These are phyloP conservation scores for Encarsia formosa DNA, from an alignment of 2,888 invertebrate species.

Conservation along the genomic window DNA sequence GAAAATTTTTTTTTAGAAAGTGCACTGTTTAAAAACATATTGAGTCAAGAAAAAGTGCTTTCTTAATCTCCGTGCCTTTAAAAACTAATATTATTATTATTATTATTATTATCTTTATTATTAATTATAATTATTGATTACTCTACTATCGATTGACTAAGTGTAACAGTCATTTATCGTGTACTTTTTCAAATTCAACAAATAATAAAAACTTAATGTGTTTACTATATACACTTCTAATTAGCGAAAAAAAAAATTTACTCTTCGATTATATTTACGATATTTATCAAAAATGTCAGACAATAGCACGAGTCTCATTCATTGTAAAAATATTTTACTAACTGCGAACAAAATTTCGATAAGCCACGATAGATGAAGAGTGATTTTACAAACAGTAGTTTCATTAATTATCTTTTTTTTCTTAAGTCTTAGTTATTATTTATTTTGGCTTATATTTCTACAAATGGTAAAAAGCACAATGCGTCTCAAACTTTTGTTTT, in stretches of 20 bases:
- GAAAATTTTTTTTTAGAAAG: constrained; percentile 26
- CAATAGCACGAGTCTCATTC: constrained; percentile 4
- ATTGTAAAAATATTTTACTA: constrained; percentile 1
- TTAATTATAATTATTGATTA: constrained; percentile 7
- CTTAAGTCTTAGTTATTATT: not conserved
- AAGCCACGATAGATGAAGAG: constrained; percentile 8
- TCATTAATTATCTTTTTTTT: not conserved
- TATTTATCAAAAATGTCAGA: constrained; percentile 7
- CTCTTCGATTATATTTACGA: constrained; percentile 4
- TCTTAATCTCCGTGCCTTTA: constrained; percentile 47
- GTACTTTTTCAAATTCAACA: constrained; percentile 15
- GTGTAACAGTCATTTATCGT: constrained; percentile 18
- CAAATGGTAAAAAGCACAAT: constrained; percentile 11
- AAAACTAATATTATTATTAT: constrained; percentile 25
- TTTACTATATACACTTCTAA: constrained; percentile 7
- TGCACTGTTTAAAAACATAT: constrained; percentile 24
- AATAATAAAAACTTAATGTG: constrained; percentile 8
- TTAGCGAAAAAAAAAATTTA: constrained; percentile 2
- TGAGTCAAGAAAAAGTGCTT: constrained; percentile 40
- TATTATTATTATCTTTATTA: constrained; percentile 14
- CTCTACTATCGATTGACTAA: constrained; percentile 17
- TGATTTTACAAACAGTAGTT: not conserved
- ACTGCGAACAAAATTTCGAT: constrained; percentile 1
- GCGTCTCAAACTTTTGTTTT: too few species aligned
- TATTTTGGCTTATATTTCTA: not conserved